phyloP scores from a whole-genome alignment of 2,113 vertebrate species.

The Chamaea fasciata region DNA sequence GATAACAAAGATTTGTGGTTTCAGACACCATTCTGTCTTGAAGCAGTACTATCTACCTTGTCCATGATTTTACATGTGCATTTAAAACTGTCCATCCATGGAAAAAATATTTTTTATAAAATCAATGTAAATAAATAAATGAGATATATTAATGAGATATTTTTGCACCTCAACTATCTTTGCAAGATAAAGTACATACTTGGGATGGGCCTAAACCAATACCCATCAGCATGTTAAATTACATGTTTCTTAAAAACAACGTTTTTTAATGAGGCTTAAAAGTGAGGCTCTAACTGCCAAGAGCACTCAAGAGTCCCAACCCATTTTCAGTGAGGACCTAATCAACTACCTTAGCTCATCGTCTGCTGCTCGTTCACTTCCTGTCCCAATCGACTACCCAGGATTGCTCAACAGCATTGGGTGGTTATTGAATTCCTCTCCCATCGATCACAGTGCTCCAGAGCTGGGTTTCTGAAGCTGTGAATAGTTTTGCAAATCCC shows the following conservation, averaged over 20 bases:
- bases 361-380: neutral
- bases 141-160: neutral
- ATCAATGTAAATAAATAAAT: neutral
- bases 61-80: accelerated
- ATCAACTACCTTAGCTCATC: neutral
- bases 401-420: neutral
- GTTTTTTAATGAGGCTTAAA: neutral
- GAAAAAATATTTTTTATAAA: neutral
- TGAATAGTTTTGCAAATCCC: conserved; percentile 54
- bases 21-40: neutral
- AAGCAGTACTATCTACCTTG: neutral
- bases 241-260: neutral
- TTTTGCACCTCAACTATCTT: neutral
- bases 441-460: neutral
- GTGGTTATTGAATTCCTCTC: neutral
- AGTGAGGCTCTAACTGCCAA: neutral
- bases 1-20: neutral
- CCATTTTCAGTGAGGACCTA: neutral
- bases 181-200: neutral
- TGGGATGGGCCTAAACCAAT: neutral
- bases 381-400: neutral
- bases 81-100: neutral
- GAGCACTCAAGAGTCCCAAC: neutral
- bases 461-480: neutral
- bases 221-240: neutral